A percentile compares a stretch with the other conserved stretches of the same genome.
These are phyloP conservation scores for Pygoscelis adeliae DNA, from an alignment of 2,113 vertebrate genomes.

Conservation along the genomic window DNA sequence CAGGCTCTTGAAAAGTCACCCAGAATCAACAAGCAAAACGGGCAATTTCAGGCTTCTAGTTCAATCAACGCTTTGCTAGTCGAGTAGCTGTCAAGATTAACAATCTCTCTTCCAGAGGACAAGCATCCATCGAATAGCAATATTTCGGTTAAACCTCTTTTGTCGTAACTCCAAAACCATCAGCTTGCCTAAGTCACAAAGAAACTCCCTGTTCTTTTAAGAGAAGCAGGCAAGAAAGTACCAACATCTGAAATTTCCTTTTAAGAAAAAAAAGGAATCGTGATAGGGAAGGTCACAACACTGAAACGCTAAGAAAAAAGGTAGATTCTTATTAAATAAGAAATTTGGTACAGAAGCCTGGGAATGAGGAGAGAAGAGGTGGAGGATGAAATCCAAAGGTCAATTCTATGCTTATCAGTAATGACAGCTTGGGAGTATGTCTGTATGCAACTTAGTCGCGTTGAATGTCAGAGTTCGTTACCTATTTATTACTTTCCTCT, in stretches of 20 bases:
- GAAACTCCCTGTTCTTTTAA: neutral
- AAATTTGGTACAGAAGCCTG: neutral
- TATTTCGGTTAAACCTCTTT: neutral
- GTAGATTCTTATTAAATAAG: neutral
- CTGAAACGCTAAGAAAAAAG: neutral
- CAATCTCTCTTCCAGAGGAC: neutral
- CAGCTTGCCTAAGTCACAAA: neutral
- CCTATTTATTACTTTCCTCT: fast-evolving
- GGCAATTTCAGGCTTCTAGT: neutral
- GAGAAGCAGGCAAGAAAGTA: neutral
- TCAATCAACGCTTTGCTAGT: neutral
- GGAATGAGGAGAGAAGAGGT: neutral
- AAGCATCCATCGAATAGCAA: neutral
- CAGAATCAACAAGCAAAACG: neutral
- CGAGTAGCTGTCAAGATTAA: neutral
- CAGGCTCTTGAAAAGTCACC: neutral
- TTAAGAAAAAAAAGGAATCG: neutral
- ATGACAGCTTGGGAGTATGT: neutral
- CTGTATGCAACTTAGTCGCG: fast-evolving
- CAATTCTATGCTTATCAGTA: neutral
- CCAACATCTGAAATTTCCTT: neutral
- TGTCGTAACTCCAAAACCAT: neutral
- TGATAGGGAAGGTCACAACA: neutral
- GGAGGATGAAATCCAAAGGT: neutral
- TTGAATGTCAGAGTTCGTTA: fast-evolving